Conservation (phyloP, 1,140 invertebrate genomes). For the Ooceraea biroi region DNA sequence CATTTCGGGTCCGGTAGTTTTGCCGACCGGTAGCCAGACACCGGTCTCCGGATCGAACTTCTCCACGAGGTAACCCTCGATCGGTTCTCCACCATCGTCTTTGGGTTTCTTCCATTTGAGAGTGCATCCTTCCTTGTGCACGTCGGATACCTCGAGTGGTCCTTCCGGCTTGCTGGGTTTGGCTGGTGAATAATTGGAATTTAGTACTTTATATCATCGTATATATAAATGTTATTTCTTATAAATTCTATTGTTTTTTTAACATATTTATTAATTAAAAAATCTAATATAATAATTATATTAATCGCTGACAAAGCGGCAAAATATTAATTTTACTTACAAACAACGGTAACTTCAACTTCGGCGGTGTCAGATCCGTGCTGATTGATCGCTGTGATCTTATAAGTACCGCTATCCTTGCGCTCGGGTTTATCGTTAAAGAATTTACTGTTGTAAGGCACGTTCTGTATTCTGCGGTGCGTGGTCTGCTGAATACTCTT, state of each 20-base stretch:
- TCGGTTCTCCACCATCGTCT: slow-evolving; percentile 98
- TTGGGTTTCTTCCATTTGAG: slow-evolving; percentile 99
- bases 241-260: slow-evolving; percentile 24
- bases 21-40: slow-evolving; percentile 95
- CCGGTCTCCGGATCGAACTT: slow-evolving; percentile 97
- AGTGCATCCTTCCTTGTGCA: slow-evolving; percentile 97
- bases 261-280: not conserved
- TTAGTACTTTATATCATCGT: slow-evolving; percentile 10
- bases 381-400: slow-evolving; percentile 94
- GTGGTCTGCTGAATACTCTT: slow-evolving; percentile 87
- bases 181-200: slow-evolving; percentile 86
- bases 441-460: slow-evolving; percentile 95
- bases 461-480: slow-evolving; percentile 91
- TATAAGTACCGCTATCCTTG: slow-evolving; percentile 95
- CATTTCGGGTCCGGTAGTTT: slow-evolving; percentile 93
- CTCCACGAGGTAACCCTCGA: slow-evolving; percentile 98
- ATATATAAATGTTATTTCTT: not conserved
- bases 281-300: not conserved
- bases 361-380: slow-evolving; percentile 96
- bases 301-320: not conserved
- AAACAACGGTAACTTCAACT: slow-evolving; percentile 95
- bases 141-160: slow-evolving; percentile 97
- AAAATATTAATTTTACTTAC: slow-evolving; percentile 87
- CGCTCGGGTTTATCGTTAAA: slow-evolving; percentile 93
- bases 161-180: slow-evolving; percentile 97